Percentiles rank a stretch among this genome's conserved stretches.
Evolutionary conservation across 2,888 invertebrate genomes (phyloP).

Genomic region (Eudasyphora cyanicolor): DNA sequence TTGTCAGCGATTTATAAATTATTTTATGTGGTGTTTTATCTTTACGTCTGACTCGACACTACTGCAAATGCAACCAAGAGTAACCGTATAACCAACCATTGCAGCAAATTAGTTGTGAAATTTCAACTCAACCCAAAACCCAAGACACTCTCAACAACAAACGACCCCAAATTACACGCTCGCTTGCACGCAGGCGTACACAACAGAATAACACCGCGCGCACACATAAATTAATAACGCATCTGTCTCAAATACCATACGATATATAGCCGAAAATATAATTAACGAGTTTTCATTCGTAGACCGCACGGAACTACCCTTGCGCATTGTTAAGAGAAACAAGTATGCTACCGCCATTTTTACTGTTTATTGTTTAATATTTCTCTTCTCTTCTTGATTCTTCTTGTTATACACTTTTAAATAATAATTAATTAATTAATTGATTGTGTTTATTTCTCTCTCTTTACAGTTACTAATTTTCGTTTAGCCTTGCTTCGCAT

Average conservation of each 20-base stretch:
- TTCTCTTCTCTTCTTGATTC: too few species aligned
- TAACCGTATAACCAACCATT: slow-evolving; percentile 16
- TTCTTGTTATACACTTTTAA: too few species aligned
- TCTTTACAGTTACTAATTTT: slow-evolving; percentile 53
- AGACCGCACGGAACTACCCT: slow-evolving; percentile 38
- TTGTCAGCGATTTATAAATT: neutral
- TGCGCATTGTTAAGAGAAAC: neutral
- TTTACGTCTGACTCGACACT: slow-evolving; percentile 72
- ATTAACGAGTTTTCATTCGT: slow-evolving; percentile 31
- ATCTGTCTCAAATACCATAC: slow-evolving; percentile 76
- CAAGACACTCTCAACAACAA: slow-evolving; percentile 43
- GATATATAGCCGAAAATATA: slow-evolving; percentile 46
- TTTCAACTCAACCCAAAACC: slow-evolving; percentile 22
- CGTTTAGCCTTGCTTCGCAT: slow-evolving; percentile 55
- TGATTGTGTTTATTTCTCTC: slow-evolving; percentile 20
- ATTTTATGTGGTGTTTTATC: slow-evolving; percentile 72
- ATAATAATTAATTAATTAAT: slow-evolving; percentile 42
- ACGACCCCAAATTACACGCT: slow-evolving; percentile 76
- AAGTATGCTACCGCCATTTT: slow-evolving; percentile 43
- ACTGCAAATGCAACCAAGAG: slow-evolving; percentile 39
- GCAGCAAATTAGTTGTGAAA: slow-evolving; percentile 27
- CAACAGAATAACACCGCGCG: too few species aligned
- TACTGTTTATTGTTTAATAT: neutral
- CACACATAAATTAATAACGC: slow-evolving; percentile 77
- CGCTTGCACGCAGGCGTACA: slow-evolving; percentile 69